Base-by-base conservation (phyloP, 1,140 invertebrate genomes). In the Solen grandis region DNA sequence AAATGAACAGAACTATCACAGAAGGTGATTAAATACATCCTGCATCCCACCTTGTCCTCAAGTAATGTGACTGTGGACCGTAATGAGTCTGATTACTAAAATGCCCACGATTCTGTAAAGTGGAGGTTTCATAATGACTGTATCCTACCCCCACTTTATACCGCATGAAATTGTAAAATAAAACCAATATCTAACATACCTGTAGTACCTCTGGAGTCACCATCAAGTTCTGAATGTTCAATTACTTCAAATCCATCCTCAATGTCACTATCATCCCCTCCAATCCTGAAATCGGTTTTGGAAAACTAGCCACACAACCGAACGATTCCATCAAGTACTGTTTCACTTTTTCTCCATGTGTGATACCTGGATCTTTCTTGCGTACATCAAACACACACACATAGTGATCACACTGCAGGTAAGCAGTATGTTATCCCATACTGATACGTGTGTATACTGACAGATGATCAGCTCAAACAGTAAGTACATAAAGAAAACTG, bases 351-450 rank as follows among this genome's bases (percentile, higher is more conserved):
- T 78, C 63, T 19, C 36, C 50, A 13, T 46, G 50, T 29, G 66
- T 46, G 27, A 78, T 69, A 2, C 75, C 75, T 2, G 75, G 87
- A 16, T 85, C 77, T 16, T 65, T 75, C 74, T 87, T 87, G 84
- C 74, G 33, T 76, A 77, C 36, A 81, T 84, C 46, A 90, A 70
- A 1, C 79, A 74, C 62, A 86, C 86, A 22, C 87, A 82, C 86
- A 89, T 87, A 36, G 74, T n/a, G 8, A 85, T 59, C 13, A 88
- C 72, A 4, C 83, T 65, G 5, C 85, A 72, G 46, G 82, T 84
- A 22, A 87, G 54, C 3, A 88, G 46, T 35, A 91, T 55, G 27
- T 84, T 88, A 59, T 91, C 88, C 86, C 86, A 86, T n/a, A 87
- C 76, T 13, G 88, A 75, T 5, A 89, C 78, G 57, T 90, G 85